phyloP scores from a whole-genome alignment of 2,797 vertebrate species.

The Notamacropus eugenii region DNA sequence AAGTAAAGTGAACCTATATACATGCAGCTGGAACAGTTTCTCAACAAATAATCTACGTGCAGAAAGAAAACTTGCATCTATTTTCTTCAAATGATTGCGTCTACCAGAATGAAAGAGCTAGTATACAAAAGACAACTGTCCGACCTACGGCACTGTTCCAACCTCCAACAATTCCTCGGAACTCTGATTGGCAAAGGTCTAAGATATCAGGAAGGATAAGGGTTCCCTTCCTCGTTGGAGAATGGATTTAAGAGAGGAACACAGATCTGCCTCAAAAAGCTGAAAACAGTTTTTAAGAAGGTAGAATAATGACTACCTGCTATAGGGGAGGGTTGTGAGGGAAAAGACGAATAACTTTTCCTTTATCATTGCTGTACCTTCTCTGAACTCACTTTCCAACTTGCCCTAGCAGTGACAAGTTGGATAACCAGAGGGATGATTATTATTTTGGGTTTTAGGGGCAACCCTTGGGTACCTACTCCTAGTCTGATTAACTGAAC shows the following conservation, averaged over 20 bases:
- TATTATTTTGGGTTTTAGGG: not conserved
- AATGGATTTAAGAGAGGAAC: conserved; percentile 11
- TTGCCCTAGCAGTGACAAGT: too few relatives aligned
- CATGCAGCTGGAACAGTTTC: conserved; percentile 87
- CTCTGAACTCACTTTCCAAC: not conserved
- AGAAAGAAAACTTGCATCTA: conserved; percentile 83
- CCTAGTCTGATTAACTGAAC: not conserved
- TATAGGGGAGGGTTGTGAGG: not conserved
- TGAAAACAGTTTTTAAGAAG: not conserved
- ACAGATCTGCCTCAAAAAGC: conserved; percentile 28
- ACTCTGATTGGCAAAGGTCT: conserved; percentile 68
- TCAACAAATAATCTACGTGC: conserved; percentile 83
- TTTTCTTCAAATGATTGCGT: conserved; percentile 92
- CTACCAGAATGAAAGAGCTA: conserved; percentile 87
- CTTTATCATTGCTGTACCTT: not conserved
- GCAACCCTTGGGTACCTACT: not conserved
- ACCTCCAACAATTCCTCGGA: conserved; percentile 82
- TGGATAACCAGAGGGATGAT: not conserved
- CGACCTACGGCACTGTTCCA: conserved; percentile 93
- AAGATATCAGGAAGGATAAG: conserved; percentile 51
- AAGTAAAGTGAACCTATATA: conserved; percentile 95
- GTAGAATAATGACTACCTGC: not conserved
- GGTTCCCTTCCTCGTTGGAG: conserved; percentile 54
- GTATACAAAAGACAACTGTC: conserved; percentile 88
- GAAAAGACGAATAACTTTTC: not conserved